phyloP scores from a whole-genome alignment of 1,140 invertebrate genomes.

The Bombus terrestris region DNA sequence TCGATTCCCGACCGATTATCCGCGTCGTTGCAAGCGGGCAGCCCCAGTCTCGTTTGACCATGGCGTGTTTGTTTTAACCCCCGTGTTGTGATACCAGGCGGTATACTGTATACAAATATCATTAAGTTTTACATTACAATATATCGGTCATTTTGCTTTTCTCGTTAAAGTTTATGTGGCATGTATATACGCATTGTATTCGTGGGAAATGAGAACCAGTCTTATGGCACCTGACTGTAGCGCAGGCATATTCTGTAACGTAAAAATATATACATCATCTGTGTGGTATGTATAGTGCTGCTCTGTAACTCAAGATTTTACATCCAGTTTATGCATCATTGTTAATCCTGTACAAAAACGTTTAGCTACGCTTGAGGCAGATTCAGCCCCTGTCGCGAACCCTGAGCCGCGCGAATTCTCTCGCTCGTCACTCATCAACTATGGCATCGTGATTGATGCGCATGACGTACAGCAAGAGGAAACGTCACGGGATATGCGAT shows the following conservation, averaged over 20 bases:
- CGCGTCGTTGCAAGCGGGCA: slow-evolving; percentile 77
- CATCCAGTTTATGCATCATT: slow-evolving; percentile 76
- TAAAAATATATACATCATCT: slow-evolving; percentile 84
- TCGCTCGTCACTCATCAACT: not conserved
- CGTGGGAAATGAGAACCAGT: slow-evolving; percentile 83
- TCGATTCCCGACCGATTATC: slow-evolving; percentile 49
- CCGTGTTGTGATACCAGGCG: slow-evolving; percentile 75
- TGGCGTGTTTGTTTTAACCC: slow-evolving; percentile 72
- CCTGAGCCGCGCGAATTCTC: slow-evolving; percentile 54
- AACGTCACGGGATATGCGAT: not conserved
- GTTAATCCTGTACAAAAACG: slow-evolving; percentile 83
- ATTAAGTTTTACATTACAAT: slow-evolving; percentile 82
- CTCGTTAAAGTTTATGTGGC: slow-evolving; percentile 78
- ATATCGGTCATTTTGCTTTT: slow-evolving; percentile 69
- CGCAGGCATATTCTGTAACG: slow-evolving; percentile 83
- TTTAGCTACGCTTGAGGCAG: slow-evolving; percentile 71
- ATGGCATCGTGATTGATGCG: not conserved
- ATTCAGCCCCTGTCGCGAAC: slow-evolving; percentile 60
- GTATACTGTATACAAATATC: slow-evolving; percentile 82
- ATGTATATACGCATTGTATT: slow-evolving; percentile 82
- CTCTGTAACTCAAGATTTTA: slow-evolving; percentile 84
- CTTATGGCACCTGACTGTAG: slow-evolving; percentile 80
- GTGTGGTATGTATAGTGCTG: slow-evolving; percentile 83
- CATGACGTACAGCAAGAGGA: not conserved
- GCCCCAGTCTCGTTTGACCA: slow-evolving; percentile 75